phyloP scores from a whole-genome alignment of 2,888 invertebrate genomes.

The Hyalella azteca region DNA sequence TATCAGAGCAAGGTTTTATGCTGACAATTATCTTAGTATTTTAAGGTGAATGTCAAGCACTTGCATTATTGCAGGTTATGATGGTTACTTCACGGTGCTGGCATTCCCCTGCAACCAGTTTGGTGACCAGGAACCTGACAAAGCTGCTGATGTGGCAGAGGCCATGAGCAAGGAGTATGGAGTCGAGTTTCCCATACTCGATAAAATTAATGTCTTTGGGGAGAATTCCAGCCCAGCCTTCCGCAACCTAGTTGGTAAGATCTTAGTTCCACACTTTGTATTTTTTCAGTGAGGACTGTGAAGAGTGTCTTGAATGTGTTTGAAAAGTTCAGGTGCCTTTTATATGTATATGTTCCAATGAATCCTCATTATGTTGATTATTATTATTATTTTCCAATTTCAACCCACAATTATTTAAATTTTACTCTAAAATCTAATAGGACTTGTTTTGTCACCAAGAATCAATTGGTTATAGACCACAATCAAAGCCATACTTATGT shows the following conservation, averaged over 20 bases:
- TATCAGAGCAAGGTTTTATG: background rate
- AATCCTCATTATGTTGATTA: too few relatives aligned
- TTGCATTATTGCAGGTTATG: conserved; percentile 54
- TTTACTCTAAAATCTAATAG: too few relatives aligned
- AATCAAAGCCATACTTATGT: too few relatives aligned
- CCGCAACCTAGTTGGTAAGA: conserved; percentile 62
- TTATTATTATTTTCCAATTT: too few relatives aligned
- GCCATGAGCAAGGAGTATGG: conserved; percentile 62
- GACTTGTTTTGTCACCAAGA: too few relatives aligned
- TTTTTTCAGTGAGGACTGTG: too few relatives aligned
- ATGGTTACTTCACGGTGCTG: conserved; percentile 64
- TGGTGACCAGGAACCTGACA: conserved; percentile 66
- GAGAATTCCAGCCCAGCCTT: conserved; percentile 63
- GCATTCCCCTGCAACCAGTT: conserved; percentile 68
- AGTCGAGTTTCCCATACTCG: conserved; percentile 66
- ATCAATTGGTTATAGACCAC: too few relatives aligned
- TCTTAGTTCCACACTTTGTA: background rate
- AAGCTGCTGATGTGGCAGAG: conserved; percentile 62
- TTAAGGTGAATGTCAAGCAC: too few relatives aligned
- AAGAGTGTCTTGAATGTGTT: too few relatives aligned
- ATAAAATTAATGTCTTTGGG: conserved; percentile 64
- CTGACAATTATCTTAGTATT: background rate
- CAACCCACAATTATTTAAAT: too few relatives aligned
- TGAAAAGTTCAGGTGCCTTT: too few relatives aligned
- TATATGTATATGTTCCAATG: too few relatives aligned